Evolutionary conservation across 2,797 vertebrate species (phyloP).

Genomic region (Oryzias dopingdopingensis): DNA sequence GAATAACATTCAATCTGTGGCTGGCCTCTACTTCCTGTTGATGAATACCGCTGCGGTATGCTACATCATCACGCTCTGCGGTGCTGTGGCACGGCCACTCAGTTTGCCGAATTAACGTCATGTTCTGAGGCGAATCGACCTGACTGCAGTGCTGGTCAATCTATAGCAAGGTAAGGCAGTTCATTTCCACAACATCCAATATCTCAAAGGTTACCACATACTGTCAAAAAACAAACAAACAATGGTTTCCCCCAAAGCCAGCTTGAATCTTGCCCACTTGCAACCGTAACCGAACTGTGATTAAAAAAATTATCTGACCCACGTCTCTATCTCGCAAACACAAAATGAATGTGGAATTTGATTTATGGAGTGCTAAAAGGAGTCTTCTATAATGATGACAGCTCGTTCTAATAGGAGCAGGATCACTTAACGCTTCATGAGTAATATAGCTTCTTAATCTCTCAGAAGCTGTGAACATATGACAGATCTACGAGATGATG

Average conservation of each 20-base stretch:
- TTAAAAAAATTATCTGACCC: conserved; percentile 4
- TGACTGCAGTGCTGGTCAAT: conserved; percentile 63
- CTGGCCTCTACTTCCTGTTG: not conserved
- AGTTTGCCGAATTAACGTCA: conserved; percentile 63
- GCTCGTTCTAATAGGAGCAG: conserved; percentile 45
- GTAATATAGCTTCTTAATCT: conserved; percentile 67
- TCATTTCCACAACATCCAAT: conserved; percentile 37
- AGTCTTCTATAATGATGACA: conserved; percentile 51
- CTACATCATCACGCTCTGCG: conserved; percentile 28
- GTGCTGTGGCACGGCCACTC: conserved; percentile 31
- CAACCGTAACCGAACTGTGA: conserved; percentile 27
- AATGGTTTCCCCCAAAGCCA: conserved; percentile 18
- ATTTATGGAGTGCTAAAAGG: conserved; percentile 51
- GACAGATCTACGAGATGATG: conserved; percentile 68
- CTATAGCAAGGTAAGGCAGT: conserved; percentile 61
- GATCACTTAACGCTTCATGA: conserved; percentile 65
- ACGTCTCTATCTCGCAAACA: conserved; percentile 11
- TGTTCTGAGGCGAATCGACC: conserved; percentile 63
- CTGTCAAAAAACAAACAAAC: conserved; percentile 19
- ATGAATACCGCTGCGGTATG: not conserved
- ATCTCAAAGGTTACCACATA: conserved; percentile 36
- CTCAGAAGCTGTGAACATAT: conserved; percentile 51
- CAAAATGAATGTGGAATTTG: conserved; percentile 18
- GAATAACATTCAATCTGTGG: not conserved
- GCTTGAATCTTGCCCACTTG: conserved; percentile 19